These are phyloP conservation scores for Pristionchus japonicus DNA, from an alignment of 2,888 invertebrate genomes.

Conservation along the genomic window DNA sequence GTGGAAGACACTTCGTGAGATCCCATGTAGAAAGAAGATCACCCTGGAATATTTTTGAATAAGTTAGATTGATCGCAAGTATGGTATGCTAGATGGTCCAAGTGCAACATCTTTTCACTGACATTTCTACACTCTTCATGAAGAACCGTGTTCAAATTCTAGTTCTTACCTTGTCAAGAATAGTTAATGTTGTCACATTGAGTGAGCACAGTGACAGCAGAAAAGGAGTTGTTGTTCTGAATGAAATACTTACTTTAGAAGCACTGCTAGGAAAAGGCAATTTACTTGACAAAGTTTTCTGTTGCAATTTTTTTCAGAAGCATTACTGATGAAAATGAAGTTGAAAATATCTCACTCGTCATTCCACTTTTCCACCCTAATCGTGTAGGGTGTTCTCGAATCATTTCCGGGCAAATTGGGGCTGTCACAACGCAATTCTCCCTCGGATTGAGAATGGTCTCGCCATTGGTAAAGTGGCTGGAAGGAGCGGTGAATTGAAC, in stretches of 20 bases:
- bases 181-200: conserved; percentile 52
- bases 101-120: background rate
- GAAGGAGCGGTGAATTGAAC: background rate
- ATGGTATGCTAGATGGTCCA: too few relatives aligned
- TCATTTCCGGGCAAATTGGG: conserved; percentile 48
- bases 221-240: conserved; percentile 46
- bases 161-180: conserved; percentile 42
- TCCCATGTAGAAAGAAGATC: conserved; percentile 30
- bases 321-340: background rate
- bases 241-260: background rate
- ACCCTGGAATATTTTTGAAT: background rate
- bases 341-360: background rate
- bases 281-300: too few relatives aligned
- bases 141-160: too few relatives aligned
- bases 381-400: conserved; percentile 12
- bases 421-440: conserved; percentile 32
- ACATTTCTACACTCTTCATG: too few relatives aligned
- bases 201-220: conserved; percentile 50
- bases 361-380: conserved; percentile 32
- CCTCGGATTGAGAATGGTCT: conserved; percentile 41
- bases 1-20: conserved; percentile 41
- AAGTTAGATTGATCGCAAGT: background rate
- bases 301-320: too few relatives aligned
- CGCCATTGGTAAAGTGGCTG: conserved; percentile 40
- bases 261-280: too few relatives aligned